phyloP scores from a whole-genome alignment of 1,140 invertebrate genomes.

The Neotoxoptera formosana region DNA sequence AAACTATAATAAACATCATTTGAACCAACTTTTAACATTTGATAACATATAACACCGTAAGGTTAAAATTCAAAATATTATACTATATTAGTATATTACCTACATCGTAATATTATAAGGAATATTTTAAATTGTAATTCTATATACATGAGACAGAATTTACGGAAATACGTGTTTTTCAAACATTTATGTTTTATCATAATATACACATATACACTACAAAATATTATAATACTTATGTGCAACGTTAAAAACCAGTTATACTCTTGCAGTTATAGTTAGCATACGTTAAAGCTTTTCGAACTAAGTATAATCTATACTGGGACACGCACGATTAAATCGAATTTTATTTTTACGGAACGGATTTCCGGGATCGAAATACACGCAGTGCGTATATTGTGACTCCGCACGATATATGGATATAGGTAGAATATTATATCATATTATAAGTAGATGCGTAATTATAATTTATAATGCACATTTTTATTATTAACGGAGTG shows the following conservation, averaged over 20 bases:
- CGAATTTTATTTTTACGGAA: conserved; percentile 9
- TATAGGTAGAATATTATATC: not conserved
- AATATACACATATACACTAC: not conserved
- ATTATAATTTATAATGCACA: not conserved
- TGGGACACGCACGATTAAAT: not conserved
- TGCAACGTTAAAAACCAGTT: not conserved
- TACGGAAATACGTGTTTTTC: not conserved
- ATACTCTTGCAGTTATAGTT: not conserved
- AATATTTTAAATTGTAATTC: not conserved
- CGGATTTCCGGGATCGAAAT: conserved; percentile 5
- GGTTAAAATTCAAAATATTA: not conserved
- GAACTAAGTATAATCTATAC: not conserved
- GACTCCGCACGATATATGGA: not conserved
- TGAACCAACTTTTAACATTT: not conserved
- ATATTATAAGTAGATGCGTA: not conserved
- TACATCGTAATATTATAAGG: not conserved
- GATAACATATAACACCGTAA: not conserved
- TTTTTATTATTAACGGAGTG: not conserved
- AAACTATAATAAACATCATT: not conserved
- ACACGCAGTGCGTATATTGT: not conserved
- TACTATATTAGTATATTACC: too few relatives aligned
- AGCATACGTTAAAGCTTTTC: not conserved
- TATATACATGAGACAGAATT: not conserved
- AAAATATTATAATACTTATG: not conserved
- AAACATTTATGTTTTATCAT: not conserved